Evolutionary conservation across 2,797 vertebrate species (phyloP), one percentile per base, ranked within the genome.

Genomic region (Enteromius argenteus): DNA sequence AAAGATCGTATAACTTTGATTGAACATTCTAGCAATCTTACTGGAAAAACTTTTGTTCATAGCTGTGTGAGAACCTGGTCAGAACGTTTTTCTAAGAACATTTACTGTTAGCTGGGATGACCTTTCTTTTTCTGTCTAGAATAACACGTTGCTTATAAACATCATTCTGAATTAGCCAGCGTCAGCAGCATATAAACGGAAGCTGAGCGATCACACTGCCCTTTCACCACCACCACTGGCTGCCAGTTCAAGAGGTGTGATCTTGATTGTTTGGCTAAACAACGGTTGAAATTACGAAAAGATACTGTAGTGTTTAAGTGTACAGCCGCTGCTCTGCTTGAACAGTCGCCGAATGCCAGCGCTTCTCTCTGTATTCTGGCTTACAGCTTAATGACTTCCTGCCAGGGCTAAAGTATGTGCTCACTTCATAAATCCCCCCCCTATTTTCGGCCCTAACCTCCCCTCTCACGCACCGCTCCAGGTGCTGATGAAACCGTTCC

Each of bases 401-500:
- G 85, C 37, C 73, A 77, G 81, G 81, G 64, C 81, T 83, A 69
- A 83, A 83, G 86, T 66, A 75, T 37, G 44, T 64, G 79, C 68
- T 78, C 77, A 73, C 78, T 73, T 86, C 72, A 84, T 84, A 78
- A 84, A 84, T 58, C 35, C 81, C 51, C 67, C 71, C 74, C 66
- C 51, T 78, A 78, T 78, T 84, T 84, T 60, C 21, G 3, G 13
- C 74, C 82, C 64, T 60, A 77, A 76, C 81, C 73, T 83, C 73
- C 73, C 73, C 64, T 69, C 73, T 84, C 74, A 78, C 0, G 14
- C 82, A 69, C 73, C 46, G 64, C 74, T 84, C 82, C 93, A 94
- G 94, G 94, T 94, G 94, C 91, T 92, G 93, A 94, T 94, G 91
- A 94, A 93, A 93, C 91, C 92, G 92, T 91, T 92, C 88, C 85